phyloP scores from a whole-genome alignment of 2,888 invertebrate genomes.

The Phaonia tiefii region DNA sequence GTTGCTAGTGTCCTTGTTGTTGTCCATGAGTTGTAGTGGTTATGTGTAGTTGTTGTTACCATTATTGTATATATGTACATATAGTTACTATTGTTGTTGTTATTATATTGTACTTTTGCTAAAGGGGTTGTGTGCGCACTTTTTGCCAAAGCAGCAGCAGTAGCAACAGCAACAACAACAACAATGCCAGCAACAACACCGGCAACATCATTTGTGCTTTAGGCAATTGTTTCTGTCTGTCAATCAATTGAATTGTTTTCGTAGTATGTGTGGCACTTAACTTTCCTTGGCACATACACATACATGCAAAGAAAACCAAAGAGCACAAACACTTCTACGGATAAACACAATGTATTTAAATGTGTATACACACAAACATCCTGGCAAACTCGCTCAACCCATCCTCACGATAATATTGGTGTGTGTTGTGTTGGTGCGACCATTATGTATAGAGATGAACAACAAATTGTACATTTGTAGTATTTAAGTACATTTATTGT shows the following conservation, averaged over 20 bases:
- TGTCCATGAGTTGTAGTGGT: not conserved
- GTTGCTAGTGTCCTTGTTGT: conserved; percentile 41
- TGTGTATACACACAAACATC: not conserved
- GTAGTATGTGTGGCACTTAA: not conserved
- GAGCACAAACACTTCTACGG: conserved; percentile 8
- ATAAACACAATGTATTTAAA: conserved; percentile 32
- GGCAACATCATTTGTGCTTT: conserved; percentile 60
- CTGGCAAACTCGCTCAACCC: not conserved
- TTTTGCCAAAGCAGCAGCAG: conserved; percentile 34
- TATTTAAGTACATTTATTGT: too few species aligned
- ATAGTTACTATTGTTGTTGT: conserved; percentile 40
- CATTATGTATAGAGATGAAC: too few species aligned
- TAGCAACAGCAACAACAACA: conserved; percentile 38
- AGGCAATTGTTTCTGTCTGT: conserved; percentile 67
- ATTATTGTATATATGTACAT: not conserved
- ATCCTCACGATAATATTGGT: too few species aligned
- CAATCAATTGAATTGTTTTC: conserved; percentile 40
- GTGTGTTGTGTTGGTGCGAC: too few species aligned
- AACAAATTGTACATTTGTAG: too few species aligned
- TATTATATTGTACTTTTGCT: conserved; percentile 44
- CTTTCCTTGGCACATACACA: not conserved
- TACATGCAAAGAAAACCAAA: not conserved
- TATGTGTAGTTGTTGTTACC: not conserved
- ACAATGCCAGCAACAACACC: conserved; percentile 30
- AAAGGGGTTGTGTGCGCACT: conserved; percentile 68